Conservation (phyloP, 2,113 vertebrate species). For the Rhinolophus ferrumequinum region DNA sequence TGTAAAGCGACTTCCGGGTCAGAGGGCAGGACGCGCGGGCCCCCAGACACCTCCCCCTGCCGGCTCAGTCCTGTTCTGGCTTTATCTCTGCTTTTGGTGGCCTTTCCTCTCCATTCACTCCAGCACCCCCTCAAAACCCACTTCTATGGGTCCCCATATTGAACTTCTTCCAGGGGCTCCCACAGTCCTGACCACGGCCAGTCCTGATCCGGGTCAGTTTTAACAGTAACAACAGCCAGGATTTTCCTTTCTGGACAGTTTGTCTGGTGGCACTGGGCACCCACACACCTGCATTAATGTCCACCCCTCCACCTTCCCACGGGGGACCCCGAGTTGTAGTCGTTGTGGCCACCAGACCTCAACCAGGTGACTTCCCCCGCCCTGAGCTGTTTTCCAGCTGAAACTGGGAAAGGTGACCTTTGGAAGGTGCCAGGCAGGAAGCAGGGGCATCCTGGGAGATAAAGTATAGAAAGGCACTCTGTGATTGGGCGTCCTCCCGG, state of each 20-base stretch:
- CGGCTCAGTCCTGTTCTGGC: not conserved
- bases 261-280: not conserved
- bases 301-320: not conserved
- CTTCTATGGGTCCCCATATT: not conserved
- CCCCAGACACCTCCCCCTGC: not conserved
- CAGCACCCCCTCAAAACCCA: not conserved
- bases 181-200: not conserved
- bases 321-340: rapidly evolving
- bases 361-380: not conserved
- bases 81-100: not conserved
- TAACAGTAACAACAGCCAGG: not conserved
- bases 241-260: not conserved
- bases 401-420: not conserved
- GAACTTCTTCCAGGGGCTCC: not conserved
- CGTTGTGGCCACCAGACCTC: too few species aligned
- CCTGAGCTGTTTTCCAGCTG: too few species aligned
- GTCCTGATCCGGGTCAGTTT: rapidly evolving
- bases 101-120: rapidly evolving
- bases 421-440: not conserved
- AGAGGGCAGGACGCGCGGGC: not conserved
- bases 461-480: too few species aligned
- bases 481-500: rapidly evolving
- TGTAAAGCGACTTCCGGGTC: not conserved
- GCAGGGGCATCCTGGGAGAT: not conserved
- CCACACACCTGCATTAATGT: rapidly evolving